Conservation (phyloP, 2,113 vertebrate genomes). For the Coryphaenoides rupestris region DNA sequence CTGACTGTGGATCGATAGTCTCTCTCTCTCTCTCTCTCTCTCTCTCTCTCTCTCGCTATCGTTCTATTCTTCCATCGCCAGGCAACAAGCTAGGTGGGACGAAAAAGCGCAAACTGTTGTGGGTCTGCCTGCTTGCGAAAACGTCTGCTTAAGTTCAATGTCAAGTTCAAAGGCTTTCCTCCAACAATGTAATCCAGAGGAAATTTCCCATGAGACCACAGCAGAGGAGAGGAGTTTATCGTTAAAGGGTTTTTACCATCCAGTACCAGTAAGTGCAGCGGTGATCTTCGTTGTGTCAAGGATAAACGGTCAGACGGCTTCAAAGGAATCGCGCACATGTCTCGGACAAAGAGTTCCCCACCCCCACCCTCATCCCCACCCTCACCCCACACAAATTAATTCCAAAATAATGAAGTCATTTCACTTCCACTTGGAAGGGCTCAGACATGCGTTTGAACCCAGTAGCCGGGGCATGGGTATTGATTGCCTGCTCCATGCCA, state of each 20-base stretch:
- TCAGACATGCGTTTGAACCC: neutral
- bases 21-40: no score
- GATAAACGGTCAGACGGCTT: constrained; percentile 68
- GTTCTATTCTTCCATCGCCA: no score
- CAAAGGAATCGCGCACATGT: constrained; percentile 64
- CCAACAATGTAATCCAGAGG: constrained; percentile 71
- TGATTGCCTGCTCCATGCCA: constrained; percentile 27
- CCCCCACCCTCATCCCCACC: no score
- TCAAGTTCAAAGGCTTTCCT: constrained; percentile 73
- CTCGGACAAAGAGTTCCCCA: constrained; percentile 53
- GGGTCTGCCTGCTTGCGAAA: constrained; percentile 54
- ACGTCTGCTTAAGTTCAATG: constrained; percentile 75
- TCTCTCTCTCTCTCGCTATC: no score
- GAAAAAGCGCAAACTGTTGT: constrained; percentile 51
- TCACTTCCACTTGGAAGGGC: constrained; percentile 19
- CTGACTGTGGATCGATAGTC: no score
- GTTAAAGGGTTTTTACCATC: constrained; percentile 74
- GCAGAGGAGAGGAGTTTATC: constrained; percentile 69
- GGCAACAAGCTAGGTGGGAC: constrained; percentile 14
- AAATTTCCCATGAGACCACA: constrained; percentile 70
- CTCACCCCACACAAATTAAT: neutral
- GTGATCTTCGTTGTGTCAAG: constrained; percentile 68
- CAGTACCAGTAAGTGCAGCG: constrained; percentile 67
- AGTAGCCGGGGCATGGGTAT: neutral
- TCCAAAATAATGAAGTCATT: no score